phyloP scores from a whole-genome alignment of 2,888 invertebrate genomes.

The Creontiades dilutus region DNA sequence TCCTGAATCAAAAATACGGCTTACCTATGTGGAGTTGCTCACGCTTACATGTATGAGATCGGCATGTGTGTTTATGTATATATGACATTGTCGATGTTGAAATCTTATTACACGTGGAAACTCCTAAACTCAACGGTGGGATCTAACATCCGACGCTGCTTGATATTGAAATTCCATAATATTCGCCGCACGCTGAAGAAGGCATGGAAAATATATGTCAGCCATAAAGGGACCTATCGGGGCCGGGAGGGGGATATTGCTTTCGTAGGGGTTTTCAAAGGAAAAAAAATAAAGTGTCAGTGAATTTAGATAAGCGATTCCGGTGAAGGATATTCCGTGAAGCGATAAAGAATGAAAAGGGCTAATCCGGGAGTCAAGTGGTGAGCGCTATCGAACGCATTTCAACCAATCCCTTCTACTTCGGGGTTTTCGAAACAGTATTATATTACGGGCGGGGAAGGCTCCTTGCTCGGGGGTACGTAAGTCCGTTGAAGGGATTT shows the following conservation, averaged over 20 bases:
- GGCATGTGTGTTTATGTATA: too few relatives aligned
- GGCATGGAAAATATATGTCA: slow-evolving; percentile 68
- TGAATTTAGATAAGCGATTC: slow-evolving; percentile 72
- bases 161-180: slow-evolving; percentile 68
- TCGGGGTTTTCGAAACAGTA: slow-evolving; percentile 9
- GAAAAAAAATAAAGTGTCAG: slow-evolving; percentile 72
- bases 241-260: slow-evolving; percentile 66
- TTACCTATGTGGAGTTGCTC: too few relatives aligned
- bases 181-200: slow-evolving; percentile 47
- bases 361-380: slow-evolving; percentile 70
- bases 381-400: slow-evolving; percentile 61
- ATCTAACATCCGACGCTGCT: neutral
- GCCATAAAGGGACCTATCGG: slow-evolving; percentile 70
- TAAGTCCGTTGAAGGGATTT: too few relatives aligned
- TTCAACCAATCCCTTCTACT: slow-evolving; percentile 58
- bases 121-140: neutral
- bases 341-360: slow-evolving; percentile 71
- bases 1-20: too few relatives aligned
- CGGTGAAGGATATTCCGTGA: slow-evolving; percentile 66
- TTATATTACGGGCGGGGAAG: neutral
- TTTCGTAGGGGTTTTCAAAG: slow-evolving; percentile 68
- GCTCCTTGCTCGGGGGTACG: too few relatives aligned
- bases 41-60: too few relatives aligned
- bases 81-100: too few relatives aligned
- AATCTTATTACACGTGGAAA: too few relatives aligned